Evolutionary conservation across 2,888 invertebrate genomes (phyloP).

Genomic region (Sabatieria punctata): DNA sequence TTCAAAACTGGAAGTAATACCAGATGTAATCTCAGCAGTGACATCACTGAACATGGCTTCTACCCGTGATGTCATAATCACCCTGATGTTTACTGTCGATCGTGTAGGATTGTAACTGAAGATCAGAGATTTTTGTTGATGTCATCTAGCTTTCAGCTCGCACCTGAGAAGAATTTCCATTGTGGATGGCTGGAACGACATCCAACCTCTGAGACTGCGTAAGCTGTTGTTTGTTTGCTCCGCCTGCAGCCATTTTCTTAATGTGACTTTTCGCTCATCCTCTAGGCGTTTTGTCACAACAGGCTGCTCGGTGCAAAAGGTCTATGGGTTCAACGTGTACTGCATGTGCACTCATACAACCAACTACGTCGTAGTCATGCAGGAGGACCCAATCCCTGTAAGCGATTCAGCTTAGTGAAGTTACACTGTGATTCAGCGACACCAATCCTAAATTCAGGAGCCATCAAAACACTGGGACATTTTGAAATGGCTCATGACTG

Average conservation of each 20-base stretch:
- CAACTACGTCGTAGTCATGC: slow-evolving; percentile 2
- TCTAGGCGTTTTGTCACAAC: not conserved
- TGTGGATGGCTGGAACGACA: not conserved
- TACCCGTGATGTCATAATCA: not conserved
- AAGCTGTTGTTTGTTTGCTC: not conserved
- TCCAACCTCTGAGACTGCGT: not conserved
- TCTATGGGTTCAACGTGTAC: not conserved
- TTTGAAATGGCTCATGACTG: not conserved
- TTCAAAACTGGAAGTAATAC: not conserved
- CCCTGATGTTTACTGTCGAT: not conserved
- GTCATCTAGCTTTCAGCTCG: not conserved
- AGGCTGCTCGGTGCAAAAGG: not conserved
- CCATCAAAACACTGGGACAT: not conserved
- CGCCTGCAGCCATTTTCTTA: too few species aligned
- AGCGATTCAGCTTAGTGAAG: not conserved
- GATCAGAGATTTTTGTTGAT: too few species aligned
- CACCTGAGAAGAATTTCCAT: not conserved
- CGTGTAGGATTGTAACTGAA: too few species aligned
- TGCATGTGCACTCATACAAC: slow-evolving; percentile 4
- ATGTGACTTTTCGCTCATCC: too few species aligned
- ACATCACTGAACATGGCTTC: not conserved
- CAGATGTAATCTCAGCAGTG: not conserved
- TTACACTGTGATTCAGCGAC: too few species aligned
- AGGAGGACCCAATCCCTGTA: not conserved
- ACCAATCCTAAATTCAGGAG: not conserved